phyloP scores from a whole-genome alignment of 2,113 vertebrate species.

The Holacanthus passer region DNA sequence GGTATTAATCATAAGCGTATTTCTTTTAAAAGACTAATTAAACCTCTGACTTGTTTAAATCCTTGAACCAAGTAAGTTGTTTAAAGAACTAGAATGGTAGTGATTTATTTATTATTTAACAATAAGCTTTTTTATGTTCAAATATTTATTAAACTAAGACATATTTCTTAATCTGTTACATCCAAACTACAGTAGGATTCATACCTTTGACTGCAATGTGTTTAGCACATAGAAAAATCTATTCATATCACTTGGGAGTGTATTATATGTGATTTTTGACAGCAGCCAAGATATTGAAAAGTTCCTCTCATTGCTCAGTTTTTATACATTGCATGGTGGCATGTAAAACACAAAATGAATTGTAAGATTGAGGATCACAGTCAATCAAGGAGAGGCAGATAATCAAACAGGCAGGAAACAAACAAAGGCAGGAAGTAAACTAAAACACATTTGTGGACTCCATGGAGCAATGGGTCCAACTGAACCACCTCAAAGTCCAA shows the following conservation, averaged over 20 bases:
- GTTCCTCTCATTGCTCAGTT: conserved; percentile 15
- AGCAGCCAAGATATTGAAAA: conserved; percentile 31
- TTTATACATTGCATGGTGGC: conserved; percentile 18
- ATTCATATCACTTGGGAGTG: not conserved
- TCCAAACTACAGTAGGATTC: not conserved
- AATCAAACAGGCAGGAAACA: too few relatives aligned
- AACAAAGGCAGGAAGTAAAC: too few relatives aligned
- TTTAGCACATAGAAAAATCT: not conserved
- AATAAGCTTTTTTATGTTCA: not conserved
- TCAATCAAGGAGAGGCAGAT: too few relatives aligned
- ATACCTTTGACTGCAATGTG: not conserved
- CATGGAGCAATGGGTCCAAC: too few relatives aligned
- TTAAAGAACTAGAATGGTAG: too few relatives aligned
- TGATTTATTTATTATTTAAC: not conserved
- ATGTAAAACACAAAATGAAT: conserved; percentile 41
- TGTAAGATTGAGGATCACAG: too few relatives aligned
- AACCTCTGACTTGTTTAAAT: too few relatives aligned
- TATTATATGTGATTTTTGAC: conserved; percentile 6
- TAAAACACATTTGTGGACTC: too few relatives aligned
- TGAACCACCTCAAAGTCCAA: too few relatives aligned
- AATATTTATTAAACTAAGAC: not conserved
- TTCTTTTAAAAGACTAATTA: too few relatives aligned
- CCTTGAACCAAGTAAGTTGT: too few relatives aligned
- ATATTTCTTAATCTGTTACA: not conserved
- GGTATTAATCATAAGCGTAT: too few relatives aligned